phyloP scores from a whole-genome alignment of 1,140 invertebrate species.

The Maconellicoccus hirsutus region DNA sequence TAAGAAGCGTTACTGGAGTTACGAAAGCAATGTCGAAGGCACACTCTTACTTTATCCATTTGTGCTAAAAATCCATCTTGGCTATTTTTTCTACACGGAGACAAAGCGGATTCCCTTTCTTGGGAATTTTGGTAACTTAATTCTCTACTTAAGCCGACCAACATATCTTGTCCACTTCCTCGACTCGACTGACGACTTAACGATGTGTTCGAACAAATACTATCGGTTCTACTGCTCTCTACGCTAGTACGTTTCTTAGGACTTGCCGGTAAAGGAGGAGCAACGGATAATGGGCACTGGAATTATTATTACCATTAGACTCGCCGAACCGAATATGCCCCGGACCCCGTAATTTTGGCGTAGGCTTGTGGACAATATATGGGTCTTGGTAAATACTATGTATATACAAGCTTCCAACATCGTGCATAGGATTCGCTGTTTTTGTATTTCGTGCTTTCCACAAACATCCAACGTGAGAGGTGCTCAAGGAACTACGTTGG shows the following conservation, averaged over 20 bases:
- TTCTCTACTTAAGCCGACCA: not conserved
- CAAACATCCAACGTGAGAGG: too few relatives aligned
- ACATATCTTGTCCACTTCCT: conserved; percentile 14
- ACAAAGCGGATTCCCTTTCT: conserved; percentile 71
- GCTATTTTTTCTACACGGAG: conserved; percentile 74
- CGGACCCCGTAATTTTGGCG: not conserved
- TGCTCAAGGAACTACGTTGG: too few relatives aligned
- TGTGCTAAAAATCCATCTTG: conserved; percentile 80
- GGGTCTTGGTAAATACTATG: not conserved
- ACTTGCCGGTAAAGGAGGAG: not conserved
- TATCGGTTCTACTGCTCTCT: not conserved
- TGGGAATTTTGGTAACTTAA: conserved; percentile 36
- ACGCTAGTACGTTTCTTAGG: not conserved
- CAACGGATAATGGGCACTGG: conserved; percentile 1
- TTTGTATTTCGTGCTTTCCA: too few relatives aligned
- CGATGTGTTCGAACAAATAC: not conserved
- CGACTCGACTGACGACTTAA: conserved; percentile 13
- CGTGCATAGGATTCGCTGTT: too few relatives aligned
- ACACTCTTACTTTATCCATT: conserved; percentile 62
- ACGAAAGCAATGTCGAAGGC: not conserved
- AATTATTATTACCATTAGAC: not conserved
- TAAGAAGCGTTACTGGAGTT: not conserved
- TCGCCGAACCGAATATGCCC: too few relatives aligned
- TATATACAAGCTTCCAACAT: not conserved
- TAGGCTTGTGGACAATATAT: not conserved